Evolutionary conservation across 2,113 vertebrate genomes (phyloP).

Genomic region (Symphodus melops): DNA sequence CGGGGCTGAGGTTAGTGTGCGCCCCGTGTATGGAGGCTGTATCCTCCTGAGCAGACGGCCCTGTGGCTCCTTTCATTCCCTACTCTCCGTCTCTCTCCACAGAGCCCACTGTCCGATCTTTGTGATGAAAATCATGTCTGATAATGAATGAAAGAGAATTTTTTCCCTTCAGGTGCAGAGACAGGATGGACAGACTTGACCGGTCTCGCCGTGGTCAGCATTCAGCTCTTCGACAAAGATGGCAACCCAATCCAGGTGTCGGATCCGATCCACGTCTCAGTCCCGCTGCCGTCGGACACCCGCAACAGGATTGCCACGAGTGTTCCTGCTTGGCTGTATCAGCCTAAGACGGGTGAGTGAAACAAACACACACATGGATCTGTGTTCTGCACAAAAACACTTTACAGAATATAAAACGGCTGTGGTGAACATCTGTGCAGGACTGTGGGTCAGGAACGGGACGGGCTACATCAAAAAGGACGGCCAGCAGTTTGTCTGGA

Average conservation of each 20-base stretch:
- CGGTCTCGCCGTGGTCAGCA: conserved; percentile 87
- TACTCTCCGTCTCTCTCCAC: no score
- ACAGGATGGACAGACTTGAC: conserved; percentile 89
- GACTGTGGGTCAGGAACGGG: conserved; percentile 90
- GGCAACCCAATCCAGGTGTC: conserved; percentile 85
- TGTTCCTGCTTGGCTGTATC: conserved; percentile 91
- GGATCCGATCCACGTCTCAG: conserved; percentile 87
- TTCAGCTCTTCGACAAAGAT: conserved; percentile 89
- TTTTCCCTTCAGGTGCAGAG: conserved; percentile 77
- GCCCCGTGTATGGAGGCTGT: no score
- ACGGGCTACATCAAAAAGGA: conserved; percentile 91
- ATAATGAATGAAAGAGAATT: background rate
- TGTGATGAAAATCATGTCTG: no score
- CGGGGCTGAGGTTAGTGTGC: no score
- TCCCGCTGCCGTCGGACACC: conserved; percentile 87
- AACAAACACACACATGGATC: background rate
- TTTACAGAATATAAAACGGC: background rate
- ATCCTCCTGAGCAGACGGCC: no score
- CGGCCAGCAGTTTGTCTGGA: conserved; percentile 88
- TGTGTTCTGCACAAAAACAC: background rate
- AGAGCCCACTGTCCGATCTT: no score
- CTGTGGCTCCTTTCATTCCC: no score
- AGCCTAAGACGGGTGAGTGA: conserved; percentile 86
- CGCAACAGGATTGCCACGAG: conserved; percentile 85
- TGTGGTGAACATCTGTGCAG: conserved; percentile 67